phyloP scores from a whole-genome alignment of 2,797 vertebrate genomes.

The Petrocephalus sullivani region DNA sequence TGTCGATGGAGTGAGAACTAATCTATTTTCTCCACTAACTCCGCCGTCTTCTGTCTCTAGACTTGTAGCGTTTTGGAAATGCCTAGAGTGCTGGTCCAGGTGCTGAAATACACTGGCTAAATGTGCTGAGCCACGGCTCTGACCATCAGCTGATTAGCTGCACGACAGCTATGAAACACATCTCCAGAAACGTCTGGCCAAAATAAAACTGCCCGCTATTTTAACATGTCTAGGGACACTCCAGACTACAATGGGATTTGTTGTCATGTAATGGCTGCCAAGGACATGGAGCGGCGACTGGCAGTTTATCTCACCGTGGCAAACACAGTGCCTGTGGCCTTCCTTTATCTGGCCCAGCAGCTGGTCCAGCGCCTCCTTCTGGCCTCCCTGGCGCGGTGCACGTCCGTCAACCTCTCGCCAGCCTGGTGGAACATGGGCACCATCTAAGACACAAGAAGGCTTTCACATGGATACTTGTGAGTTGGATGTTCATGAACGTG shows the following conservation, averaged over 20 bases:
- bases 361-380: slow-evolving; percentile 76
- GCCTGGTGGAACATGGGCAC: slow-evolving; percentile 51
- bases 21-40: not conserved
- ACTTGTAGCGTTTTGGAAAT: not conserved
- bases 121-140: not conserved
- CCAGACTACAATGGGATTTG: not conserved
- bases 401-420: slow-evolving; percentile 77
- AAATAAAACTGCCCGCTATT: not conserved
- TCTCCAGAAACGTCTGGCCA: not conserved
- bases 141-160: not conserved
- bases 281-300: not conserved
- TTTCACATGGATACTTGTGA: not conserved
- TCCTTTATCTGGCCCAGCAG: slow-evolving; percentile 79
- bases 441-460: not conserved
- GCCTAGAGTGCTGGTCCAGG: not conserved
- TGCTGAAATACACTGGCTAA: not conserved
- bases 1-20: not conserved
- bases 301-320: slow-evolving; percentile 69
- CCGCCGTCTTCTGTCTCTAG: not conserved
- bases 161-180: not conserved
- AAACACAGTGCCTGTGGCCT: slow-evolving; percentile 74
- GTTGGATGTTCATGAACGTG: not conserved
- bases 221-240: not conserved
- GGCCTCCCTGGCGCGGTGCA: slow-evolving; percentile 64
- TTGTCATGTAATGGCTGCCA: not conserved